These are phyloP conservation scores for human (Homo sapiens) DNA, from an alignment of 2,113 vertebrate species.

Conservation along the genomic window DNA sequence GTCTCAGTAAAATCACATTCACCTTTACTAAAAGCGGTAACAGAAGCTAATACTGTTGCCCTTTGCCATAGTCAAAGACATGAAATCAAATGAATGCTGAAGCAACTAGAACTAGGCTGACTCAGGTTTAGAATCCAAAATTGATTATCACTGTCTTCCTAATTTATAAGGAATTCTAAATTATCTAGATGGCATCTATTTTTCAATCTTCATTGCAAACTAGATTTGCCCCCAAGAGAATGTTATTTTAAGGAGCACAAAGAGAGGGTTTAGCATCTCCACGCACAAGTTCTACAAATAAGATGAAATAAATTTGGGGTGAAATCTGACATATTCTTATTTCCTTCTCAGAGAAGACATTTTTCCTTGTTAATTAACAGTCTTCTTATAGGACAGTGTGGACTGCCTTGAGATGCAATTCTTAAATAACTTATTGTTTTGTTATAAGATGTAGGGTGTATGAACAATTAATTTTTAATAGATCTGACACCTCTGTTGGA, in stretches of 20 bases:
- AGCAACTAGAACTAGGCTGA: neutral
- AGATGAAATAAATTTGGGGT: neutral
- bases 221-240: neutral
- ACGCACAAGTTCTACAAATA: neutral
- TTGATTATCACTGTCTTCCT: neutral
- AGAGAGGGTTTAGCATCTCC: neutral
- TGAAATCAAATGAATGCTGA: neutral
- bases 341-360: neutral
- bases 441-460: neutral
- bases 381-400: neutral
- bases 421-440: constrained; percentile 32
- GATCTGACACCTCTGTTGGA: neutral
- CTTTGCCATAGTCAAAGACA: neutral
- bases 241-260: neutral
- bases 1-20: neutral
- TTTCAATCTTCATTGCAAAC: neutral
- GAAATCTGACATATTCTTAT: neutral
- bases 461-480: constrained; percentile 35
- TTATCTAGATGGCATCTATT: neutral
- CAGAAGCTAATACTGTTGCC: fast-evolving
- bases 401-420: neutral
- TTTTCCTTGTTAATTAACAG: neutral
- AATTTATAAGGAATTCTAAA: neutral
- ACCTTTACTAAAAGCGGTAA: neutral
- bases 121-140: neutral